Percentiles rank a stretch among this genome's conserved stretches.
phyloP scores from a whole-genome alignment of 2,888 invertebrate species.

The Boloria euphrosyne region DNA sequence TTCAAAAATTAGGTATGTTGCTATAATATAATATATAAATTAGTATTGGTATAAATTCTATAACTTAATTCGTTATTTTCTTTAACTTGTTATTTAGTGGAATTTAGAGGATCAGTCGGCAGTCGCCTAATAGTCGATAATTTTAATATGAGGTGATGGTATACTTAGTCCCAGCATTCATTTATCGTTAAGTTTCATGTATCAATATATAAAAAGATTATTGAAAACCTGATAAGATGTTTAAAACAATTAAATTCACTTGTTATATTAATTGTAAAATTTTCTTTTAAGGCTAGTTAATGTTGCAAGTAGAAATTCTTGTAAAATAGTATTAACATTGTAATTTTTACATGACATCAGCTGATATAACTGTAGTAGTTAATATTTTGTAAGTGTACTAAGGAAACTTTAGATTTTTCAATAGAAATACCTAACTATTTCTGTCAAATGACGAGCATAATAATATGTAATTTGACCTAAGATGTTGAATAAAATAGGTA shows the following conservation, averaged over 20 bases:
- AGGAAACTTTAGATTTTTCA: neutral
- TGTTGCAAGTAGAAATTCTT: conserved; percentile 20
- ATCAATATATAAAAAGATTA: conserved; percentile 4
- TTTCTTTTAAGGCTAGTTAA: conserved; percentile 18
- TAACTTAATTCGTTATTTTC: conserved; percentile 8
- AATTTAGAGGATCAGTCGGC: conserved; percentile 3
- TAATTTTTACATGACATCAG: conserved; percentile 23
- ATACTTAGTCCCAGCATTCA: conserved; percentile 12
- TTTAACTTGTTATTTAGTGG: conserved; percentile 12
- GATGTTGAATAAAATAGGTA: conserved; percentile 9
- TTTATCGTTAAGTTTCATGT: conserved; percentile 20
- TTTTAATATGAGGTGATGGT: conserved; percentile 10
- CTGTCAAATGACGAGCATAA: neutral
- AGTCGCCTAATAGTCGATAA: neutral
- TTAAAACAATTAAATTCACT: conserved; percentile 12
- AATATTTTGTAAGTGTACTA: conserved; percentile 6
- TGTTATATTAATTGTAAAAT: conserved; percentile 23
- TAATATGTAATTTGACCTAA: conserved; percentile 15
- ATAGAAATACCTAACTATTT: conserved; percentile 10
- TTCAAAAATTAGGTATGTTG: conserved; percentile 6
- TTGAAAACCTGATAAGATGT: conserved; percentile 10
- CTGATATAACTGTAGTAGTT: conserved; percentile 17
- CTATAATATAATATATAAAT: conserved; percentile 1
- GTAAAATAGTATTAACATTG: conserved; percentile 21
- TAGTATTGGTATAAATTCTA: neutral